Evolutionary conservation across 2,888 invertebrate genomes (phyloP).

Genomic region (Oxytorus armatus): DNA sequence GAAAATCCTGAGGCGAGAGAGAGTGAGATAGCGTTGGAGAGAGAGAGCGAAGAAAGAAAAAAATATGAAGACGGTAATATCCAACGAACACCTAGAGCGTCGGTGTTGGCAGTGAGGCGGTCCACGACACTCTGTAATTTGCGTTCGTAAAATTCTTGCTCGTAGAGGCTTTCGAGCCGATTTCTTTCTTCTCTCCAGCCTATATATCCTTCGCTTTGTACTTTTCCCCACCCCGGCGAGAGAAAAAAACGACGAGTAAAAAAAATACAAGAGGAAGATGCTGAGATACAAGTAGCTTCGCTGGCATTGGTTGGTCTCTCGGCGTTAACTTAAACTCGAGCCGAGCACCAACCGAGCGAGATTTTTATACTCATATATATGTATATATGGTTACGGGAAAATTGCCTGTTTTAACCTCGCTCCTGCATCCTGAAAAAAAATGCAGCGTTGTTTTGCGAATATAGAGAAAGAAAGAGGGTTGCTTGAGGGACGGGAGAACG

Average conservation of each 20-base stretch:
- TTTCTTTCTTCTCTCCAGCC: slow-evolving; percentile 48
- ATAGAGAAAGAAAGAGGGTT: no score
- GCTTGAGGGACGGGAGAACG: background rate
- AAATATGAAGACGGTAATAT: slow-evolving; percentile 55
- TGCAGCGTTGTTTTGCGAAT: slow-evolving; percentile 34
- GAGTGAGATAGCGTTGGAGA: slow-evolving; percentile 46
- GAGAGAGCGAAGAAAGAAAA: slow-evolving; percentile 17
- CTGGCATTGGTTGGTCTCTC: slow-evolving; percentile 16
- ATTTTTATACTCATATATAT: slow-evolving; percentile 22
- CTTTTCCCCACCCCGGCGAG: slow-evolving; percentile 35
- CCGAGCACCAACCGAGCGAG: slow-evolving; percentile 75
- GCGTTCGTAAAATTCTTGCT: slow-evolving; percentile 81
- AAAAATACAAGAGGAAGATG: slow-evolving; percentile 28
- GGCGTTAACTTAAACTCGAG: slow-evolving; percentile 44
- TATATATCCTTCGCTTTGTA: slow-evolving; percentile 38
- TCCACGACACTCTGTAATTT: slow-evolving; percentile 82
- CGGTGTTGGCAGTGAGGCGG: slow-evolving; percentile 80
- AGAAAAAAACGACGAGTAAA: slow-evolving; percentile 6
- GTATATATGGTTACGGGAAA: slow-evolving; percentile 75
- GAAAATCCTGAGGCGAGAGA: slow-evolving; percentile 41
- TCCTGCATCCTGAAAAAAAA: slow-evolving; percentile 36
- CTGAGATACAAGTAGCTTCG: slow-evolving; percentile 9
- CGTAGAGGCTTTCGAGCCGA: slow-evolving; percentile 55
- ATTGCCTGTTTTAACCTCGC: slow-evolving; percentile 73
- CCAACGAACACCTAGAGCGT: slow-evolving; percentile 74